Base-by-base conservation (phyloP, 2,888 invertebrate genomes). In the Agrotis clavis region DNA sequence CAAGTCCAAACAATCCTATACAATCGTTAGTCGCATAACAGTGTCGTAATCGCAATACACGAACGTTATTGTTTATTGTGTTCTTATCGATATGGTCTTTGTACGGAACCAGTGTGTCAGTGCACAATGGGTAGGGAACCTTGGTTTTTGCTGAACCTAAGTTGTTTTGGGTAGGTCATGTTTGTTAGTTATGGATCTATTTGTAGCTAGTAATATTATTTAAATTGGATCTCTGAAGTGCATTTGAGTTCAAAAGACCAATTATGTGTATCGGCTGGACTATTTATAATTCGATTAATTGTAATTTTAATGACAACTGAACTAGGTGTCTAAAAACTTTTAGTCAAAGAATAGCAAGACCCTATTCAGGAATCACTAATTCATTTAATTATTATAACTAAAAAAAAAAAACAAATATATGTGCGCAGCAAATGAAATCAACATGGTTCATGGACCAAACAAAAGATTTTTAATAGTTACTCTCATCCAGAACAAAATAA, bases 31-130 rank as follows among this genome's bases (percentile, higher is more conserved):
- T 91, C 92, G 88, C 92, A 91, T 91, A 91, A 90, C 89, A 84
- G 87, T 87, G 79, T 82, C 60, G 91, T 90, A 92, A 92, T 92
- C 72, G 91, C 90, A 92, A 92, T 92, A 92, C 88, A 87, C 89
- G 91, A 92, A 89, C 94, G 94, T 95, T 95, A 95, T 96, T 96
- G 96, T 96, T 95, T 94, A 96, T 96, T 96, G 96, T 96, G 88
- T 95, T 95, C 94, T 95, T 95, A 95, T 95, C 94, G 93, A 94
- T 94, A 92, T 93, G 91, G 93, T 88, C 90, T 89, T 87, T 88
- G 90, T 89, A 88, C 90, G 90, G 90, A 91, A 90, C 91, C 89
- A 86, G 87, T 86, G 86, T 87, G 87, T 80, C 80, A 70, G 87
- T 87, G 80, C 86, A 94, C 95, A 95, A 95, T 95, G 85, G 93